Evolutionary conservation across 2,797 vertebrate genomes (phyloP), one percentile per base, ranked within the genome.

Genomic region (Onychomys arenicola): DNA sequence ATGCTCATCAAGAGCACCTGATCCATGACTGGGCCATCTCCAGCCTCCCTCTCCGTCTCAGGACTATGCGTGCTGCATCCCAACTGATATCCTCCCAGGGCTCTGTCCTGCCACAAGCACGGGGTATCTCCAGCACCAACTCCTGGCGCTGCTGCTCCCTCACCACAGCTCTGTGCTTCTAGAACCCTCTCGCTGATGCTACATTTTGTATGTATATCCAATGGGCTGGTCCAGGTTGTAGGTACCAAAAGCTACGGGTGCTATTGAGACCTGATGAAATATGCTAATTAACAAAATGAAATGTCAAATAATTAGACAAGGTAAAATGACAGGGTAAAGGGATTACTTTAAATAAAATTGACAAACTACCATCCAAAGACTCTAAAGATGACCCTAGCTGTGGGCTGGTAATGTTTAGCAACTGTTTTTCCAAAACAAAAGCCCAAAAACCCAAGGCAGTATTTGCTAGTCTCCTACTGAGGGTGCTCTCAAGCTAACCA

Each of bases 41-140:
- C 52, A 27, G 32, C 14, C 1, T 23, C 52, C 49, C 0, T 0
- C 59, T 29, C n/a, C 16, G 27, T 17, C 65, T 61, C 2, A 0
- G 16, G 0, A 7, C 37, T 14, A 19, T 46, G 13, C 0, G 0
- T 19, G 37, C 17, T 0, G 90, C 4, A 4, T 2, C 16, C 52
- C 19, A 7, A 29, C 8, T 57, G 1, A 1, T 6, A 19, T 19
- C 59, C 59, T 13, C 37, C n/a, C 17, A 34, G n/a, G 49, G 10
- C 8, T 40, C 63, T 69, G 23, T 12, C 3, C 52, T 59, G 2
- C 69, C 19, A 11, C 8, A 17, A 49, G 13, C 5, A n/a, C 2
- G 8, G 29, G 9, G 14, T 13, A 34, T 40, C 55, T 61, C 43
- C 12, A 6, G 16, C 17, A 43, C 12, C 12, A 21, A 12, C 19